These are phyloP conservation scores for Bombus soroeensis DNA, from an alignment of 1,140 invertebrate species.

Conservation along the genomic window DNA sequence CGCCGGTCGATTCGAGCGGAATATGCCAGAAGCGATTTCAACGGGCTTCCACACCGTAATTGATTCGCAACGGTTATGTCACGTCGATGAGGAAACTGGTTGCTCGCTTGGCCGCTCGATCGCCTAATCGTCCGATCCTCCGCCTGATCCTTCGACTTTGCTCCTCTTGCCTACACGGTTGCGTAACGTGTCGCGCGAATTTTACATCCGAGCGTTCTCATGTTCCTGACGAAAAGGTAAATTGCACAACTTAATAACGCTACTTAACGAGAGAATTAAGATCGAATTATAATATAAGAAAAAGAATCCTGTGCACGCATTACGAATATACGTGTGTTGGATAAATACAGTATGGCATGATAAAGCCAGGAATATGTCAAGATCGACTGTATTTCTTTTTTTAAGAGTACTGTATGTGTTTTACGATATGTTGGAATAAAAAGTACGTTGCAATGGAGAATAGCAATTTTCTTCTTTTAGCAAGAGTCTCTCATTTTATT, in stretches of 20 bases:
- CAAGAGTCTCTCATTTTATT: neutral
- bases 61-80: slow-evolving; percentile 64
- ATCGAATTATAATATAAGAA: neutral
- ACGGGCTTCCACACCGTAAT: slow-evolving; percentile 57
- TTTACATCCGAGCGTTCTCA: neutral
- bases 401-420: neutral
- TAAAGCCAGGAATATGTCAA: neutral
- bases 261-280: neutral
- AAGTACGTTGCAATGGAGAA: neutral
- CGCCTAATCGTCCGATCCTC: neutral
- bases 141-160: slow-evolving; percentile 25
- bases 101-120: slow-evolving; percentile 17
- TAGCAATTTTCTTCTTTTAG: neutral
- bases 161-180: slow-evolving; percentile 8
- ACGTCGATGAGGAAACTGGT: slow-evolving; percentile 51
- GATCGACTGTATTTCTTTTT: neutral
- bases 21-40: slow-evolving; percentile 62
- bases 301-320: no score
- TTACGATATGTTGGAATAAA: neutral
- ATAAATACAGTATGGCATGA: neutral
- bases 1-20: slow-evolving; percentile 55
- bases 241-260: neutral
- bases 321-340: neutral
- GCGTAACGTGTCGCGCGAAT: slow-evolving; percentile 13
- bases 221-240: neutral